Evolutionary conservation across 2,797 vertebrate genomes (phyloP).

Genomic region (Ceyx erithaca): DNA sequence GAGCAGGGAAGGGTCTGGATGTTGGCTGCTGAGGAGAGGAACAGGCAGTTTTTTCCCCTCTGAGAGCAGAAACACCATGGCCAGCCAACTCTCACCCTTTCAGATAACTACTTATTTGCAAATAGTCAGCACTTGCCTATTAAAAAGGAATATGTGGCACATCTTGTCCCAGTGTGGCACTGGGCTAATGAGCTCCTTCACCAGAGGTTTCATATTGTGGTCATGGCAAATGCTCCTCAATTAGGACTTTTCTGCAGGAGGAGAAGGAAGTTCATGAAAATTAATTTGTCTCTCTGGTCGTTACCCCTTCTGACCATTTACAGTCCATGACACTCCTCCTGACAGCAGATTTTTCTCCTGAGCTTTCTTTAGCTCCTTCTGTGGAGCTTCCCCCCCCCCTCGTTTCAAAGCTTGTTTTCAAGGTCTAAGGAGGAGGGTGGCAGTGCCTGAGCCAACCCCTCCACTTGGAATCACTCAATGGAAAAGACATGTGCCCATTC

Average conservation of each 20-base stretch:
- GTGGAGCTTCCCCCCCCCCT: background rate
- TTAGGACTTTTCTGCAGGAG: background rate
- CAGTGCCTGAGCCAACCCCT: background rate
- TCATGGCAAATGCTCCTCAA: background rate
- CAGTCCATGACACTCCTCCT: background rate
- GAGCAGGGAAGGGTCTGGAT: background rate
- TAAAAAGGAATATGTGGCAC: background rate
- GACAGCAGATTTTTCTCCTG: background rate
- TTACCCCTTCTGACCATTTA: background rate
- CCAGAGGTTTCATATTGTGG: constrained; percentile 12
- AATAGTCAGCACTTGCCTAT: constrained; percentile 27
- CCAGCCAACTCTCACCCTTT: background rate
- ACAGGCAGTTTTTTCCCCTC: background rate
- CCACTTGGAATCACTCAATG: background rate
- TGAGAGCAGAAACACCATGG: background rate
- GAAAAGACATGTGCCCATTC: constrained; percentile 27
- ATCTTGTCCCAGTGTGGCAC: constrained; percentile 29
- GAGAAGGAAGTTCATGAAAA: background rate
- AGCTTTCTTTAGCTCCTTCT: background rate
- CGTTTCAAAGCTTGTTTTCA: background rate
- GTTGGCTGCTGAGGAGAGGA: background rate
- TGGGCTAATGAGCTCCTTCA: background rate
- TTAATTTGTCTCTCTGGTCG: background rate
- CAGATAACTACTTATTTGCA: constrained; percentile 11
- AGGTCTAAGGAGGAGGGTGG: background rate